A percentile compares a stretch with the other conserved stretches of the same genome.
phyloP scores from a whole-genome alignment of 2,797 vertebrate species.

The Notolepis coatsorum region DNA sequence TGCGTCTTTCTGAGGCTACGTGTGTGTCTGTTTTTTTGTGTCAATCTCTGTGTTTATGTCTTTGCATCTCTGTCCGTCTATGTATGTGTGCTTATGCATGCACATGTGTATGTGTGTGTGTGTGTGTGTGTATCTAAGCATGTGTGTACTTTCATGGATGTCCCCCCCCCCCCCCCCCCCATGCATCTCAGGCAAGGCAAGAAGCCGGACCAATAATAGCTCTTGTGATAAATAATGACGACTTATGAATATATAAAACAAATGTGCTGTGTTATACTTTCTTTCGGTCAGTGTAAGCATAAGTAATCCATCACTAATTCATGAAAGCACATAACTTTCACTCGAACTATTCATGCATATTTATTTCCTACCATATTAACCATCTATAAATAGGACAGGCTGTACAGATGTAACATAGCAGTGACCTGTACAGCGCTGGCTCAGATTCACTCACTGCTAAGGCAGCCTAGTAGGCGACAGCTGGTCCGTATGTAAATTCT shows the following conservation, averaged over 20 bases:
- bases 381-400: slow-evolving; percentile 3
- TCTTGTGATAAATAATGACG: slow-evolving; percentile 43
- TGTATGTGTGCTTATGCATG: no score
- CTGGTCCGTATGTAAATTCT: no score
- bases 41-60: slow-evolving; percentile 5
- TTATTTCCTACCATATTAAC: slow-evolving; percentile 9
- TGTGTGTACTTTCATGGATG: no score
- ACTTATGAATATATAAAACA: slow-evolving; percentile 40
- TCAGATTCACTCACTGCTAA: not conserved
- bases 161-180: no score
- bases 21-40: not conserved
- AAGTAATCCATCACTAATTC: slow-evolving; percentile 48
- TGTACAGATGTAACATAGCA: not conserved
- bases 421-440: not conserved
- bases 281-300: slow-evolving; percentile 40
- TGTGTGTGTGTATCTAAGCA: no score
- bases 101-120: no score
- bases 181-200: not conserved
- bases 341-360: slow-evolving; percentile 33
- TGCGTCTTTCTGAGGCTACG: no score
- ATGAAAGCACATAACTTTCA: slow-evolving; percentile 29
- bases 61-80: no score
- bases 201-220: not conserved
- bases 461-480: no score
- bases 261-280: slow-evolving; percentile 20